phyloP scores from a whole-genome alignment of 2,888 invertebrate species.

The Xestobium rufovillosum region DNA sequence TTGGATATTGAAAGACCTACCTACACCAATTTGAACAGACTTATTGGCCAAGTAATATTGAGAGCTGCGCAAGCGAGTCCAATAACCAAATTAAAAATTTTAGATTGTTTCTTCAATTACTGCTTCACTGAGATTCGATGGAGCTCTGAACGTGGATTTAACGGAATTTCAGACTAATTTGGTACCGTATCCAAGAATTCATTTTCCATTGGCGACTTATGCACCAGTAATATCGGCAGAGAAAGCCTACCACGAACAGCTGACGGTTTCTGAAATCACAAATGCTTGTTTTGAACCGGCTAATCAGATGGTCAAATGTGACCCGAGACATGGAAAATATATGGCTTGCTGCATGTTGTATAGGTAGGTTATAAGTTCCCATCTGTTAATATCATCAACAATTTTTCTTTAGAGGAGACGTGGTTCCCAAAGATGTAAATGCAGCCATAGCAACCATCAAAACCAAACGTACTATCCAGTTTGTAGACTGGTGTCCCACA shows the following conservation, averaged over 20 bases:
- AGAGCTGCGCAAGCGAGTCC: conserved; percentile 3
- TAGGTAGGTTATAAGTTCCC: conserved; percentile 41
- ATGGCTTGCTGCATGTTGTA: conserved; percentile 95
- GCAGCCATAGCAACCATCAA: conserved; percentile 90
- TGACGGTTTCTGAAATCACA: conserved; percentile 87
- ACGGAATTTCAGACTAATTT: conserved; percentile 91
- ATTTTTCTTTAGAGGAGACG: conserved; percentile 26
- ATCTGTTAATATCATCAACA: background rate
- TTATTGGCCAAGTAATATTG: conserved; percentile 61
- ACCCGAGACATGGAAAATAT: conserved; percentile 84
- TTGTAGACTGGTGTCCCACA: conserved; percentile 83
- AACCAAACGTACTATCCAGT: conserved; percentile 87
- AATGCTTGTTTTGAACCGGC: conserved; percentile 93
- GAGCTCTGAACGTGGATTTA: conserved; percentile 86
- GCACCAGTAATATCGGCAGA: conserved; percentile 89
- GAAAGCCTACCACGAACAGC: conserved; percentile 88
- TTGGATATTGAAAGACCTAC: conserved; percentile 78
- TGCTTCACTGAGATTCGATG: conserved; percentile 85
- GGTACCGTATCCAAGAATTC: conserved; percentile 92
- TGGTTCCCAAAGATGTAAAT: conserved; percentile 70
- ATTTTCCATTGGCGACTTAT: conserved; percentile 88
- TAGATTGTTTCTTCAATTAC: conserved; percentile 91
- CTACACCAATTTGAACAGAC: conserved; percentile 79
- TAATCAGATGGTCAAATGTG: conserved; percentile 91
- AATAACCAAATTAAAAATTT: conserved; percentile 14